Conservation (phyloP, 2,113 vertebrate species). For the Psilopogon haemacephalus region DNA sequence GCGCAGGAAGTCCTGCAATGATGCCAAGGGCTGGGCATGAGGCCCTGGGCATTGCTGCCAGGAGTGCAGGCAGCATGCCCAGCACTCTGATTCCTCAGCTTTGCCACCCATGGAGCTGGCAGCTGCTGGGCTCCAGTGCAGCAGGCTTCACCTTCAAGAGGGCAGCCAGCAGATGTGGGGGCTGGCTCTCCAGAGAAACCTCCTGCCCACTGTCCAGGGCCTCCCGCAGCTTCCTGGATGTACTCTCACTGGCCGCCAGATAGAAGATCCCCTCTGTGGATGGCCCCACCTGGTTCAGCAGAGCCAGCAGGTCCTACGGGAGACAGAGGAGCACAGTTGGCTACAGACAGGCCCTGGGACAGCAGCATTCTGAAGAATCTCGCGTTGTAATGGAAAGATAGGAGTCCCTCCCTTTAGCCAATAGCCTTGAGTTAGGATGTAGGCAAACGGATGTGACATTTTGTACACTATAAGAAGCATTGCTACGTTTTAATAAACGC, state of each 20-base stretch:
- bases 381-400: too few species aligned
- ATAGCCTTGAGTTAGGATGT: too few species aligned
- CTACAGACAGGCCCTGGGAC: neutral
- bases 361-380: too few species aligned
- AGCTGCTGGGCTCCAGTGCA: neutral
- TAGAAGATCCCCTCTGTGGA: neutral
- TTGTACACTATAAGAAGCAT: too few species aligned
- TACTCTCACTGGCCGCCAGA: neutral
- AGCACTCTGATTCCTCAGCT: neutral
- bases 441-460: too few species aligned
- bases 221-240: neutral
- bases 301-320: neutral
- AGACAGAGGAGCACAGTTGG: neutral
- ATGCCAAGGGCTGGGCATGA: neutral
- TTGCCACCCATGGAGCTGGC: neutral
- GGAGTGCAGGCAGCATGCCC: neutral
- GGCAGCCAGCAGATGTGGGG: neutral
- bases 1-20: neutral
- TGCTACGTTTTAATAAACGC: too few species aligned
- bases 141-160: neutral
- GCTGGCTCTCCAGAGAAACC: neutral
- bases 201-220: neutral
- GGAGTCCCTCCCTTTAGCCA: too few species aligned
- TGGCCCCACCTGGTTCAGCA: neutral
- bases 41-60: neutral